Evolutionary conservation across 2,888 invertebrate species (phyloP).

Genomic region (Nomada ferruginata): DNA sequence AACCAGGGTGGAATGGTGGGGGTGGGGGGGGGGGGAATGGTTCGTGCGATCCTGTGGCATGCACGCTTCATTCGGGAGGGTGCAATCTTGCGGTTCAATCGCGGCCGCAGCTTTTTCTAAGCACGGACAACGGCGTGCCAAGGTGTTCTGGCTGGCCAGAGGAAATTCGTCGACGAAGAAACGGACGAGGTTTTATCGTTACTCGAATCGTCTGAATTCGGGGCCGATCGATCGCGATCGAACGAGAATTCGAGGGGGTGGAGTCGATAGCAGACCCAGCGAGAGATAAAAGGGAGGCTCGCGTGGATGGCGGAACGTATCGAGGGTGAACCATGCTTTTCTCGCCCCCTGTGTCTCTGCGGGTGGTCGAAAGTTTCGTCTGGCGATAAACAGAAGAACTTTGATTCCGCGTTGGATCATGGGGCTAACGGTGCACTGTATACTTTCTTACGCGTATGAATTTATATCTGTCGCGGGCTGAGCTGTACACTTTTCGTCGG

Average conservation of each 20-base stretch:
- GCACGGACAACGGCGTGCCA: slow-evolving; percentile 12
- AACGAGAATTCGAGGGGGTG: slow-evolving; percentile 21
- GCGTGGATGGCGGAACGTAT: not conserved
- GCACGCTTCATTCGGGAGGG: slow-evolving; percentile 63
- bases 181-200: slow-evolving; percentile 50
- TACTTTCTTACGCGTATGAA: slow-evolving; percentile 57
- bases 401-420: slow-evolving; percentile 58
- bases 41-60: slow-evolving; percentile 59
- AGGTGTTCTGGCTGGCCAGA: not conserved
- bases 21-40: slow-evolving; percentile 13
- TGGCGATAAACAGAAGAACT: slow-evolving; percentile 13
- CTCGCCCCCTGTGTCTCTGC: not conserved
- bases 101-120: slow-evolving; percentile 52
- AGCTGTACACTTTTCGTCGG: slow-evolving; percentile 42
- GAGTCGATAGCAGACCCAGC: slow-evolving; percentile 6
- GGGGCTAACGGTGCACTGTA: slow-evolving; percentile 48
- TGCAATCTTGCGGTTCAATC: slow-evolving; percentile 70
- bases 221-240: slow-evolving; percentile 58
- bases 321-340: not conserved
- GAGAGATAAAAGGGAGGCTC: slow-evolving; percentile 48
- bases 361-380: slow-evolving; percentile 52
- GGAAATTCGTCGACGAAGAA: slow-evolving; percentile 38
- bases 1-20: not conserved
- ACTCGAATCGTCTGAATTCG: slow-evolving; percentile 51
- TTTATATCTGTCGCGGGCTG: slow-evolving; percentile 55